Evolutionary conservation across 1,140 invertebrate genomes (phyloP).

Genomic region (Atta cephalotes): DNA sequence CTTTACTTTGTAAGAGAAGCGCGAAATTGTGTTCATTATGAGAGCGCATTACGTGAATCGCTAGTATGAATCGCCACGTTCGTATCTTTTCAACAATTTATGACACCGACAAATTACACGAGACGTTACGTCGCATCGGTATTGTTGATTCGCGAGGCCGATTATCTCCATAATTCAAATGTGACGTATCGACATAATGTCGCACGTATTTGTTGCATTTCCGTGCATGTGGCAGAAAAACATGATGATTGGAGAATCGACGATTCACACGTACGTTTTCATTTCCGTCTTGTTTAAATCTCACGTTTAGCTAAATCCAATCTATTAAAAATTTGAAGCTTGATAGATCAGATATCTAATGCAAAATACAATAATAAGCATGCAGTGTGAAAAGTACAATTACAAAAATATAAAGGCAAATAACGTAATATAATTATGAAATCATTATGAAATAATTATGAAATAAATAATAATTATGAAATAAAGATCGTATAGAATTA

Average conservation of each 20-base stretch:
- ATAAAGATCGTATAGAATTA: not conserved
- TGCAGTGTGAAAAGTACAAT: not conserved
- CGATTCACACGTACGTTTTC: not conserved
- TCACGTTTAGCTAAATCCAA: not conserved
- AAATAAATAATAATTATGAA: slow-evolving; percentile 2
- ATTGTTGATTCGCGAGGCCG: slow-evolving; percentile 35
- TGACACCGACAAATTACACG: slow-evolving; percentile 44
- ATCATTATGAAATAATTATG: not conserved
- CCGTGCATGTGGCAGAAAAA: not conserved
- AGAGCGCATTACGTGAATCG: not conserved
- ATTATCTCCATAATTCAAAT: slow-evolving; percentile 59
- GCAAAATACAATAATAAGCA: not conserved
- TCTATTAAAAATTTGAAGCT: not conserved
- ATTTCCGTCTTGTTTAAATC: slow-evolving; percentile 10
- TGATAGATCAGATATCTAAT: not conserved
- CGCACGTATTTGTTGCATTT: slow-evolving; percentile 29
- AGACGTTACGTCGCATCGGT: not conserved
- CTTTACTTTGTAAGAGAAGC: slow-evolving; percentile 5
- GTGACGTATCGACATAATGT: slow-evolving; percentile 53
- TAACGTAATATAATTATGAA: not conserved
- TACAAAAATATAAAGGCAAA: not conserved
- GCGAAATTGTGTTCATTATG: not conserved
- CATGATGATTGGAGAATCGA: not conserved
- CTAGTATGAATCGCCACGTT: not conserved
- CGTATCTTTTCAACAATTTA: slow-evolving; percentile 34